phyloP scores from a whole-genome alignment of 2,797 vertebrate species.

The Garrulus glandarius region DNA sequence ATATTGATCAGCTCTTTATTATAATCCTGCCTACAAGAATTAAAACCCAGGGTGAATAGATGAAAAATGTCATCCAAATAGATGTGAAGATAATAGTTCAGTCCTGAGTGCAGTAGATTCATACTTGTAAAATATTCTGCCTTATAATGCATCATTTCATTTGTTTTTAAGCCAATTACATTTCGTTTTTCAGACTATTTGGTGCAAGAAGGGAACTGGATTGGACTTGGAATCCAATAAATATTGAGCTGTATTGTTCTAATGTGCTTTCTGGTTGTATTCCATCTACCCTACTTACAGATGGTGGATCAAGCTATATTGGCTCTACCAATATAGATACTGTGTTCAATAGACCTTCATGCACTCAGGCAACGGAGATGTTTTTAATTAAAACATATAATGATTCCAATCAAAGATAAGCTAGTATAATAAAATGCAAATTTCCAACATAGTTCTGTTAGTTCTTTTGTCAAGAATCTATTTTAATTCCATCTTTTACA shows the following conservation, averaged over 20 bases:
- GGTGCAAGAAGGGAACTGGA: background rate
- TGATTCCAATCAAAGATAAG: background rate
- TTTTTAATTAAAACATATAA: background rate
- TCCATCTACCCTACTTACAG: background rate
- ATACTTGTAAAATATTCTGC: background rate
- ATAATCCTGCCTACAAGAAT: background rate
- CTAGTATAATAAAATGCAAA: background rate
- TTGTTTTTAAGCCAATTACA: background rate
- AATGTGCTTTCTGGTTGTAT: background rate
- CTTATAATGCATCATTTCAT: background rate
- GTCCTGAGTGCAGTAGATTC: background rate
- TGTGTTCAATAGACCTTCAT: background rate
- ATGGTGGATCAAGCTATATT: background rate
- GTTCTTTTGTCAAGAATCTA: background rate
- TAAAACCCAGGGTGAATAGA: background rate
- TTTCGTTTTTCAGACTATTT: background rate
- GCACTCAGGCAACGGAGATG: background rate
- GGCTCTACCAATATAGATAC: background rate
- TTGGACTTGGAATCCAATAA: constrained; percentile 8
- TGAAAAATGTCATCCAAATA: background rate
- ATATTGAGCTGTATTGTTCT: constrained; percentile 4
- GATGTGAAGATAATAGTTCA: background rate
- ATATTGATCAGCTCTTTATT: background rate
- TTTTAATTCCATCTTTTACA: background rate
- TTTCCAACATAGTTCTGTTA: background rate